Conservation (phyloP, 1,140 invertebrate species). For the Microvelia longipes region DNA sequence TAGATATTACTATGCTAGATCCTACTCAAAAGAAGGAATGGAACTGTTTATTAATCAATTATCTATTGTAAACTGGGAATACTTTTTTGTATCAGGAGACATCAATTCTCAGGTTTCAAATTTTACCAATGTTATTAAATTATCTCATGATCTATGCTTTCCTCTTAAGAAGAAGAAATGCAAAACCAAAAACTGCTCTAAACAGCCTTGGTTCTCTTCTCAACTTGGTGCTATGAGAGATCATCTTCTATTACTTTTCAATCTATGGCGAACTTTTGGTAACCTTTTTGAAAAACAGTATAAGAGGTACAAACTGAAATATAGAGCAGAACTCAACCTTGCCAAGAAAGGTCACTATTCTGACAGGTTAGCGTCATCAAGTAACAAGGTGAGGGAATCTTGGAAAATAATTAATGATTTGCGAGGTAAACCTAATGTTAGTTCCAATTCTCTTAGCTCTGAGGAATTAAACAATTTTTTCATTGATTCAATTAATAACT, state of each 20-base stretch:
- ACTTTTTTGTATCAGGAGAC: not conserved
- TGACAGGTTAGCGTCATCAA: not conserved
- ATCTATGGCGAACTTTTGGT: not conserved
- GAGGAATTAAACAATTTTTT: not conserved
- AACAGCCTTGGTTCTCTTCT: not conserved
- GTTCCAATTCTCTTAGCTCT: not conserved
- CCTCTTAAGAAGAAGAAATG: not conserved
- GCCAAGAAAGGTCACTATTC: not conserved
- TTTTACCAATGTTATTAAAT: not conserved
- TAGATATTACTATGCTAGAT: not conserved
- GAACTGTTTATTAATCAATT: not conserved
- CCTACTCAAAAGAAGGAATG: not conserved
- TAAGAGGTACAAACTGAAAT: not conserved
- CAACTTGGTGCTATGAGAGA: not conserved
- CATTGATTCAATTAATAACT: not conserved
- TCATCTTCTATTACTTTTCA: not conserved
- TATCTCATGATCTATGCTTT: not conserved
- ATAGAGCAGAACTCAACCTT: not conserved
- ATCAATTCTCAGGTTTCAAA: not conserved
- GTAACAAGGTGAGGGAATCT: not conserved
- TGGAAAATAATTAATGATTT: not conserved
- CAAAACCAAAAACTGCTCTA: not conserved
- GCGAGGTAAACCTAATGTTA: not conserved
- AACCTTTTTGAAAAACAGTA: not conserved
- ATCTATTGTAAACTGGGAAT: not conserved